Base-by-base conservation (phyloP, 2,797 vertebrate genomes). In the Gouania willdenowi region DNA sequence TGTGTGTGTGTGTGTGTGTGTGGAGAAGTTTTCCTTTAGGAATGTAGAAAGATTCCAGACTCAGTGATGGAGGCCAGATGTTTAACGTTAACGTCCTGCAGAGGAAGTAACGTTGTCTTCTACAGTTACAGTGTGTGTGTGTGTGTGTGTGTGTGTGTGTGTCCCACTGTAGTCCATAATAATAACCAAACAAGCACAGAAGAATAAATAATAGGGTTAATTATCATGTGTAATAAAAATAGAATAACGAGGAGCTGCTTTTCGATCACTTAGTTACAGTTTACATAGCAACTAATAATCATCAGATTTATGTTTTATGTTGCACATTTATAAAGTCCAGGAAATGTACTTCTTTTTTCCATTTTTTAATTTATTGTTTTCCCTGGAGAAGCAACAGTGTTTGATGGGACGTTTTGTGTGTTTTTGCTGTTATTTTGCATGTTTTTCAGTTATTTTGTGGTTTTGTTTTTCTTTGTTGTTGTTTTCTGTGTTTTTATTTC, bases 31-130 rank as follows among this genome's bases (percentile, higher is more conserved):
- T n/a, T n/a, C n/a, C n/a, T n/a, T n/a, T n/a, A n/a, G 64, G 66
- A 78, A 76, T 67, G 52, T 46, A 39, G 35, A 75, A 58, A 60
- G 38, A 76, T 64, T 57, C 67, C 39, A 53, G 61, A 17, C 31
- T 57, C 41, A 0, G 39, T 61, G 60, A 80, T 79, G 73, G 71
- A 79, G 62, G 48, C 77, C 79, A 82, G 77, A 77, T 79, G 79
- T 76, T 68, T 26, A 52, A 72, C n/a, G n/a, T n/a, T n/a, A n/a
- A n/a, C n/a, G 65, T 63, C 65, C 54, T 66, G 63, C 60, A 56
- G 60, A 61, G 44, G 52, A 82, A 68, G 66, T 71, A 41, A 21
- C n/a, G n/a, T n/a, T n/a, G 40, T 53, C 61, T 66, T 71, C 65
- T 59, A 19, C 54, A 66, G 61, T 66, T 37, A 56, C 34, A 46